A percentile compares a stretch with the other conserved stretches of the same genome.
These are phyloP conservation scores for Amblyopsis hoosieri DNA, from an alignment of 2,797 vertebrate species.

Conservation along the genomic window DNA sequence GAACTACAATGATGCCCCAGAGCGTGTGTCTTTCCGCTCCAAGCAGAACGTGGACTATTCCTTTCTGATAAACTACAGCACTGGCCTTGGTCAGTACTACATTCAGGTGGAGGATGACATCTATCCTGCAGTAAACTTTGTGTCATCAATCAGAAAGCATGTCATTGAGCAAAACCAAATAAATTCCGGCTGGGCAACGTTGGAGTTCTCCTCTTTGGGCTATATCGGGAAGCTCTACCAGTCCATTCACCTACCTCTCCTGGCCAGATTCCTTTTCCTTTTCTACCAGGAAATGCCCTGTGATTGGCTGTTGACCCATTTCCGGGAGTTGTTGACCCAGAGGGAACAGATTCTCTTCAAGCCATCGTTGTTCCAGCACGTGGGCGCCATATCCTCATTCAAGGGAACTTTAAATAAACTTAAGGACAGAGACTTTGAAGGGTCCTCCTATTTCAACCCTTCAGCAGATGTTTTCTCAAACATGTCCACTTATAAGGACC, in stretches of 20 bases:
- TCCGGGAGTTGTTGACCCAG: slow-evolving; percentile 80
- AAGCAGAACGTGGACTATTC: slow-evolving; percentile 88
- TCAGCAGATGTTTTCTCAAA: slow-evolving; percentile 65
- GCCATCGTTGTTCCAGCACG: slow-evolving; percentile 84
- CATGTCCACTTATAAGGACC: slow-evolving; percentile 66
- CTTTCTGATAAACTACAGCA: slow-evolving; percentile 82
- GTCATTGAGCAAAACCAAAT: slow-evolving; percentile 62
- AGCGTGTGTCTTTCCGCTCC: slow-evolving; percentile 81
- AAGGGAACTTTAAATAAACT: slow-evolving; percentile 74
- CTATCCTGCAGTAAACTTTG: slow-evolving; percentile 75
- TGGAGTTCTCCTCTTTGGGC: slow-evolving; percentile 88
- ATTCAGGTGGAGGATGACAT: slow-evolving; percentile 87
- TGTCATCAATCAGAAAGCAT: slow-evolving; percentile 70
- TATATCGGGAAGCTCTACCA: slow-evolving; percentile 89
- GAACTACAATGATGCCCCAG: slow-evolving; percentile 73
- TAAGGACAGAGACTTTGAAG: slow-evolving; percentile 77
- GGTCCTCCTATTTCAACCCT: slow-evolving; percentile 66
- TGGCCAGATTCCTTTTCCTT: slow-evolving; percentile 84
- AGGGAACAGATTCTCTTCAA: slow-evolving; percentile 75
- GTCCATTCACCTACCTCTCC: slow-evolving; percentile 75
- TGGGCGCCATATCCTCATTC: slow-evolving; percentile 80
- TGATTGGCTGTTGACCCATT: slow-evolving; percentile 84
- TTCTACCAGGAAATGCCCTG: slow-evolving; percentile 89
- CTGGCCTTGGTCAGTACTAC: slow-evolving; percentile 82
- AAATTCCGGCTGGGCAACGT: slow-evolving; percentile 76